These are phyloP conservation scores for Coenonympha glycerion DNA, from an alignment of 2,888 invertebrate genomes.

Conservation along the genomic window DNA sequence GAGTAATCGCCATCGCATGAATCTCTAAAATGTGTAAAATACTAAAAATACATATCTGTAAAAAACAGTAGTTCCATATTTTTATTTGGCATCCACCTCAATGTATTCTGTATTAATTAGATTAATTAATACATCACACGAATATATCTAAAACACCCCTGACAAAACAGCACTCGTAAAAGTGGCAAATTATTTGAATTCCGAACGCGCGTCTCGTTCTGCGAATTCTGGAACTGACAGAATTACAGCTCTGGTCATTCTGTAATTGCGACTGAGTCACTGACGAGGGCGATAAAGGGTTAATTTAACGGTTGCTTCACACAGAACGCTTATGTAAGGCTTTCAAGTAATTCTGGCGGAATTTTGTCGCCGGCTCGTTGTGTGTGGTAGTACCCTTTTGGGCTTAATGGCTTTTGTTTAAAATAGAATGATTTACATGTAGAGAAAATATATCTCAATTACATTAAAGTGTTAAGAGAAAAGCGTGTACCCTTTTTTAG, in stretches of 20 bases:
- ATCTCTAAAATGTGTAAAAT: too few species aligned
- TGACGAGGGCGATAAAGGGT: slow-evolving; percentile 50
- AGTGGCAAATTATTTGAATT: slow-evolving; percentile 3
- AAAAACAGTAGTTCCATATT: too few species aligned
- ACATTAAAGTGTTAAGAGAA: too few species aligned
- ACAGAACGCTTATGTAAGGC: slow-evolving; percentile 16
- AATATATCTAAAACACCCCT: neutral
- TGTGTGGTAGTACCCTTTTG: neutral
- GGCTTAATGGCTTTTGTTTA: neutral
- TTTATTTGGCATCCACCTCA: too few species aligned
- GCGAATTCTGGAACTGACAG: slow-evolving; percentile 40
- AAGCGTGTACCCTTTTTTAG: too few species aligned
- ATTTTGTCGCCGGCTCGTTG: slow-evolving; percentile 5
- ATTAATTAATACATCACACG: neutral
- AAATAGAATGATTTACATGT: neutral
- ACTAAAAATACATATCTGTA: too few species aligned
- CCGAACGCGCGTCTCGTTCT: slow-evolving; percentile 24
- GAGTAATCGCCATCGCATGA: too few species aligned
- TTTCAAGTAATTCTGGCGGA: slow-evolving; percentile 22
- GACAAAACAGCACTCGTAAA: neutral
- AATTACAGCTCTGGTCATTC: slow-evolving; percentile 41
- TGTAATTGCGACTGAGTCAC: slow-evolving; percentile 45
- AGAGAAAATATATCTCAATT: too few species aligned
- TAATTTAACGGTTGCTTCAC: slow-evolving; percentile 53
- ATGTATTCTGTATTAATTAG: too few species aligned